Percentiles rank a stretch among this genome's conserved stretches.
Evolutionary conservation across 1,140 invertebrate species (phyloP).

Genomic region (Tetramorium alpestre): DNA sequence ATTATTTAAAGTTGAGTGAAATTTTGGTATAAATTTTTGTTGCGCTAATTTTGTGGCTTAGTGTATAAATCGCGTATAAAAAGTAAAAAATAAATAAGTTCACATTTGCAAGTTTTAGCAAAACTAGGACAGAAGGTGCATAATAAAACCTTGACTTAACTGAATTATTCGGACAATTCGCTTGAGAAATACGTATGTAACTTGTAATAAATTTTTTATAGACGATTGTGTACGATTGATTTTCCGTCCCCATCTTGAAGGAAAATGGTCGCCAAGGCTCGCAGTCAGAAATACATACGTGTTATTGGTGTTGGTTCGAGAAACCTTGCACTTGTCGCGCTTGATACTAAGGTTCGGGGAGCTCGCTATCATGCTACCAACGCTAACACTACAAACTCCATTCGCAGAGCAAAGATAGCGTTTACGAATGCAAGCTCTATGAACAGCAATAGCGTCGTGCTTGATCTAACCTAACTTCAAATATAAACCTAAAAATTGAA

Average conservation of each 20-base stretch:
- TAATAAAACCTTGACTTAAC: background rate
- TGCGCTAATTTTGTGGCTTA: no score
- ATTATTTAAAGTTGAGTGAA: no score
- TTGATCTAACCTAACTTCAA: no score
- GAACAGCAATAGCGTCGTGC: no score
- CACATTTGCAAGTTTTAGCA: background rate
- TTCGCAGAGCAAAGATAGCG: no score
- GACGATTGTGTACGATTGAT: background rate
- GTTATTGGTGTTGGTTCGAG: conserved; percentile 7
- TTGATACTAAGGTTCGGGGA: conserved; percentile 7
- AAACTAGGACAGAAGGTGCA: background rate
- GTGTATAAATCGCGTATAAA: background rate
- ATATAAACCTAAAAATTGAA: no score
- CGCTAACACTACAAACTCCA: no score
- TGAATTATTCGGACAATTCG: background rate
- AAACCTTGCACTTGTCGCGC: background rate
- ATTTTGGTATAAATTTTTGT: no score
- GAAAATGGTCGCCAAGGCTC: background rate
- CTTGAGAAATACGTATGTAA: background rate
- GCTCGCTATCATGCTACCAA: no score
- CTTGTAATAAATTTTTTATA: conserved; percentile 43
- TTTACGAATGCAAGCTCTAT: no score
- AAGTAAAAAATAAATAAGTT: conserved; percentile 3
- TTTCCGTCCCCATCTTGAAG: background rate
- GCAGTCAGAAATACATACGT: background rate